phyloP scores from a whole-genome alignment of 2,113 vertebrate species.

The Ploceus nigricollis region DNA sequence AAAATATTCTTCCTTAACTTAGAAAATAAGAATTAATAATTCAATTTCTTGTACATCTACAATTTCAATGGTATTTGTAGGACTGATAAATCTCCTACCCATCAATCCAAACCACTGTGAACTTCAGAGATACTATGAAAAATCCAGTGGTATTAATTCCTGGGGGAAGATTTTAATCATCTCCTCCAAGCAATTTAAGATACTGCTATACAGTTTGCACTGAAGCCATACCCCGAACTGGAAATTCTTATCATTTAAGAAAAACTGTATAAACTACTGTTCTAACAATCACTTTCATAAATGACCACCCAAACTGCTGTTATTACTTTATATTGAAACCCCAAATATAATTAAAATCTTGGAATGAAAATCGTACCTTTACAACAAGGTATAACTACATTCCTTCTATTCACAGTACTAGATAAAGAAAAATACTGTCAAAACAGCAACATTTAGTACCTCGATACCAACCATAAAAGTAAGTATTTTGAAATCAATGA shows the following conservation, averaged over 20 bases:
- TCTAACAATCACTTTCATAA: not conserved
- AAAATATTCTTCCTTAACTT: not conserved
- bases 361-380: not conserved
- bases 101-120: not conserved
- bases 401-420: not conserved
- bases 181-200: not conserved
- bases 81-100: not conserved
- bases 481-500: not conserved
- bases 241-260: not conserved
- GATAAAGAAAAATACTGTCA: not conserved
- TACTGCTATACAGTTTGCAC: not conserved
- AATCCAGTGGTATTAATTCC: not conserved
- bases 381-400: not conserved
- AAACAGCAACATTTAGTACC: not conserved
- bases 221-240: not conserved
- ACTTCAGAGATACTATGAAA: not conserved
- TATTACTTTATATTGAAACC: not conserved
- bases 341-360: not conserved
- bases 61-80: not conserved
- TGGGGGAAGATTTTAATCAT: not conserved
- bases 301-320: not conserved
- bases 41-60: not conserved
- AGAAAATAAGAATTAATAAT: not conserved
- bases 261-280: not conserved
- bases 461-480: not conserved